Evolutionary conservation across 1,140 invertebrate genomes (phyloP), one percentile per base, ranked within the genome.

Genomic region (Lucilia sericata): DNA sequence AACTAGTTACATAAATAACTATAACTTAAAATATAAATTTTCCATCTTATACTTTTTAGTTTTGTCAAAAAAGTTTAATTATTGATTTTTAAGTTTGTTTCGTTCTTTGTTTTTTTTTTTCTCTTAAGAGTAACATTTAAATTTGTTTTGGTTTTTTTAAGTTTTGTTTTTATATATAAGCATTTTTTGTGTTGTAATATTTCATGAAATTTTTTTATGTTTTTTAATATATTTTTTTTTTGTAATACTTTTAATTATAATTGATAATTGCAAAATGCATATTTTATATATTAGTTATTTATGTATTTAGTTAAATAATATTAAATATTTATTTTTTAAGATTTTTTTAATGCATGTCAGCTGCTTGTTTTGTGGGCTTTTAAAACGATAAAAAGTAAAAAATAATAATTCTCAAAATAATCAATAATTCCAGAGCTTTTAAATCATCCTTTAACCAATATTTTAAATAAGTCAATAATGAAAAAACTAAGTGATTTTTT

Each of bases 1-100:
- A 74, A 85, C 85, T 85, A 85, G 82, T 84, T 85, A 83, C 85
- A 85, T 85, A 85, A 85, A 85, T 85, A 85, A 85, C 85, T 85
- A 82, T 80, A 84, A 85, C n/a, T 60, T 80, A 83, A 83, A 83
- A 83, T 83, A 84, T 84, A 82, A 84, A 82, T 82, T 82, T 82
- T 82, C 82, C 82, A 74, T 65, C n/a, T 70, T 60, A 14, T 7
- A 17, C 13, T 60, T 21, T 70, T 70, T 70, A 8, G 21, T 21
- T 10, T 70, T 70, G 21, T 55, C 65, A 70, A 70, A 70, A 60
- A 70, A 55, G 51, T 12, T 55, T 42, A 55, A 14, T 49, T 49
- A 49, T 55, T 55, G 42, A 42, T 42, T 42, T 42, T 17, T 55
- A 55, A 55, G 17, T 47, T 47, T 74, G 0, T 21, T 70, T 70